These are phyloP conservation scores for Malurus alboscapulatus DNA, from an alignment of 2,113 vertebrate species.

Conservation along the genomic window DNA sequence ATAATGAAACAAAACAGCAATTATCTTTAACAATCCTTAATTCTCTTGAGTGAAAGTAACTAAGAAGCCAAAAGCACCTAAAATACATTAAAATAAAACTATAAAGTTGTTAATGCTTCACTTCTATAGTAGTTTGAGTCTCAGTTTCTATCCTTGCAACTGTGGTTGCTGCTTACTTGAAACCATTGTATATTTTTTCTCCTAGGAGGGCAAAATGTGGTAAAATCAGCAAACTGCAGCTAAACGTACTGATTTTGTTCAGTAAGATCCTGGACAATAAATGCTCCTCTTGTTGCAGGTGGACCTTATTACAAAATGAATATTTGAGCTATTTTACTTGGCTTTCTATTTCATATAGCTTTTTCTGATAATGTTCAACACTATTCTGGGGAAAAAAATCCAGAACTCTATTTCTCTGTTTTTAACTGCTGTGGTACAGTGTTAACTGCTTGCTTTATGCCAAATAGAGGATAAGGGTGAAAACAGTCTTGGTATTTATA, in stretches of 20 bases:
- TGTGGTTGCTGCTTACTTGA: neutral
- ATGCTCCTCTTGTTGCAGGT: neutral
- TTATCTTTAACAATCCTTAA: neutral
- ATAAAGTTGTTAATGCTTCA: neutral
- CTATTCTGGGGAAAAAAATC: neutral
- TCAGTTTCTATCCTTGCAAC: neutral
- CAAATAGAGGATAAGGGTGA: neutral
- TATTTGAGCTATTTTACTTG: neutral
- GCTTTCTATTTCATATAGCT: neutral
- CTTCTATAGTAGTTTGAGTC: neutral
- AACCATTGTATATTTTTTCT: neutral
- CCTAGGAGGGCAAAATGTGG: neutral
- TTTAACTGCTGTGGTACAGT: neutral
- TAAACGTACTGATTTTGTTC: neutral
- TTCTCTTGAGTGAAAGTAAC: neutral
- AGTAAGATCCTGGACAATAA: neutral
- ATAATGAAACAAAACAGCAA: constrained; percentile 3
- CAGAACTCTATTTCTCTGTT: neutral
- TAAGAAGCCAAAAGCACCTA: neutral
- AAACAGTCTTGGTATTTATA: neutral
- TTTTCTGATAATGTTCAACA: neutral
- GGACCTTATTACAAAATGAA: neutral
- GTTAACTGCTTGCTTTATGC: neutral
- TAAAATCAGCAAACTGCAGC: neutral
- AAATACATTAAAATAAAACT: neutral